Evolutionary conservation across 2,888 invertebrate species (phyloP), one percentile per base, ranked within the genome.

Genomic region (Cheilosia pagana): DNA sequence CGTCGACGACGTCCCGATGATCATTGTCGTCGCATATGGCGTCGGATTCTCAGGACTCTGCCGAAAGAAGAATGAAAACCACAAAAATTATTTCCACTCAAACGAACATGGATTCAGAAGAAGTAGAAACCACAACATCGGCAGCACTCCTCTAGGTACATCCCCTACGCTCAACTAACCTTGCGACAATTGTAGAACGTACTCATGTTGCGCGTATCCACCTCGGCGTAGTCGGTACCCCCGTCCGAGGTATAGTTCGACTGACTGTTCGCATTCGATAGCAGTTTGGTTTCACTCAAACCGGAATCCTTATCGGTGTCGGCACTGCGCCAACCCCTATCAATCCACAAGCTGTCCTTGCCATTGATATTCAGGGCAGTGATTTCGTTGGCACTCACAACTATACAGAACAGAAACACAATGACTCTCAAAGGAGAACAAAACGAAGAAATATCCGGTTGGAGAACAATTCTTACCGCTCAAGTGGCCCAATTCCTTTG

Each of bases 11-110:
- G 91, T 90, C 43, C 92, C 92, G 86, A 95, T 93, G 45, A 95
- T 92, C 92, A 95, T 95, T 12, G 96, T 95, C 0, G 95, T 96
- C 16, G 96, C 96, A 90, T 95, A 96, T 0, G 95, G 96, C 2
- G 94, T 94, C 0, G 95, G 94, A 90, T 94, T 94, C 87, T 94
- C 94, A 10, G 94, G 93, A 72, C 94, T 94, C 92, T 92, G 76
- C 52, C 23, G 19, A 28, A 45, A 41, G 16, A 53, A 86, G 62
- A 81, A 45, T 16, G 57, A 10, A 35, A 55, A n/a, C 57, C 70
- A 16, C 4, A 31, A 23, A 50, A 5, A 50, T 41, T 28, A n/a
- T 41, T 16, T 3, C 60, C 19, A 21, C 19, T 57, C 72, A 65
- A 72, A 52, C 70, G 67, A 67, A 62, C 63, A 74, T 52, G 45